Percentiles rank a stretch among this genome's conserved stretches.
phyloP scores from a whole-genome alignment of 1,140 invertebrate species.

The Neodiprion virginianus region DNA sequence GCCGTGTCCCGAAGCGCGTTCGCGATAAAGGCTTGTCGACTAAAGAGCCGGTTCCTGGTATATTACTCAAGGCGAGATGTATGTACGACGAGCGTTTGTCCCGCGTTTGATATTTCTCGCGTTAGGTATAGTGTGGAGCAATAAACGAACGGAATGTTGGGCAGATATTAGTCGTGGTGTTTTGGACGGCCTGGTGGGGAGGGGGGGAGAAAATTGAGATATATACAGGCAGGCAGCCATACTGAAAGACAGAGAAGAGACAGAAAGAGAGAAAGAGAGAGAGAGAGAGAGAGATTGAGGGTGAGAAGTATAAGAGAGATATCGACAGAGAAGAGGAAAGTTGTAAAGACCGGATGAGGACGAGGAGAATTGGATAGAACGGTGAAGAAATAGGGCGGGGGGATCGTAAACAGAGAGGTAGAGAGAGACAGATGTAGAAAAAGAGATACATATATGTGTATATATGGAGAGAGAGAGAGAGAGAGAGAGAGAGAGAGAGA shows the following conservation, averaged over 20 bases:
- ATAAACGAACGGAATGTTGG: no score
- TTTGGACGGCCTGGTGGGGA: no score
- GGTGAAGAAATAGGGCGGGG: constrained; percentile 20
- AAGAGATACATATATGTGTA: background rate
- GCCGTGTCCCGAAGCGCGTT: no score
- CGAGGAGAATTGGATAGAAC: background rate
- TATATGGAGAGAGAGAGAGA: background rate
- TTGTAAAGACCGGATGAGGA: constrained; percentile 14
- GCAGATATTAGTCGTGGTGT: no score
- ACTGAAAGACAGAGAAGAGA: constrained; percentile 9
- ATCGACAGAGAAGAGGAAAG: constrained; percentile 22
- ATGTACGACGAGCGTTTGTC: no score
- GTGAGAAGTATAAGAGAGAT: constrained; percentile 8
- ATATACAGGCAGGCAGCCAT: background rate
- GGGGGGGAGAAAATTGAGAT: no score
- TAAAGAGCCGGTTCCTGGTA: no score
- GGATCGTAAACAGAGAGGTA: constrained; percentile 17
- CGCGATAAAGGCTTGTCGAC: no score
- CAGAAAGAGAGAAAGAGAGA: no score
- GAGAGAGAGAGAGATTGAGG: background rate
- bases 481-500: constrained; percentile 7
- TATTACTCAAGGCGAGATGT: no score
- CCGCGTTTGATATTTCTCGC: no score
- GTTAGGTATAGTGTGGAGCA: no score
- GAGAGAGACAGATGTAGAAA: constrained; percentile 8